Evolutionary conservation across 2,113 vertebrate genomes (phyloP).

Genomic region (Eupsittula cactorum): DNA sequence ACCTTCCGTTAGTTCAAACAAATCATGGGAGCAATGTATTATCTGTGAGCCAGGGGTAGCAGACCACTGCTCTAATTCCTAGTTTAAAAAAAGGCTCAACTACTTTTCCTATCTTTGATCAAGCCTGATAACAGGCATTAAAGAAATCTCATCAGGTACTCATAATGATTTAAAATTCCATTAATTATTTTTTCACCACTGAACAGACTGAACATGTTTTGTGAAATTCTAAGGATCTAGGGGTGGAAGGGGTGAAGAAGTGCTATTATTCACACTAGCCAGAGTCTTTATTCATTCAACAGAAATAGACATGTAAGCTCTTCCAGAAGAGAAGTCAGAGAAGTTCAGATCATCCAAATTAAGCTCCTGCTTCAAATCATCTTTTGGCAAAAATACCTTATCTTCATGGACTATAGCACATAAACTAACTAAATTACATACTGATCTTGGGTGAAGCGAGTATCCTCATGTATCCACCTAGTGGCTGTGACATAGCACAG

Average conservation of each 20-base stretch:
- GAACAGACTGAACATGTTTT: background rate
- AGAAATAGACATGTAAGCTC: background rate
- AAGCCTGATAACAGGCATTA: background rate
- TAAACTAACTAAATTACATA: background rate
- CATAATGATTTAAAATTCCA: background rate
- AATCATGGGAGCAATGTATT: background rate
- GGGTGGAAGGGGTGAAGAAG: background rate
- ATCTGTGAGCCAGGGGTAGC: background rate
- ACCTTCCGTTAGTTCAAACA: background rate
- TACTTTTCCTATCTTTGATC: background rate
- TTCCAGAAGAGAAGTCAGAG: conserved; percentile 26
- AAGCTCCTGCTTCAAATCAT: background rate
- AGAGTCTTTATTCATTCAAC: background rate
- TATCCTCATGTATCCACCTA: background rate
- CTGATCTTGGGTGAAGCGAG: background rate
- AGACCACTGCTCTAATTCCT: background rate
- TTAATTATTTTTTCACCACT: background rate
- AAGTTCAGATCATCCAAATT: conserved; percentile 11
- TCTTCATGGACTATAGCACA: background rate
- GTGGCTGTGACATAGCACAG: background rate
- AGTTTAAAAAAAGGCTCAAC: background rate
- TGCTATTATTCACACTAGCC: background rate
- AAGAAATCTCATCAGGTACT: background rate
- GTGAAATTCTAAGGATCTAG: background rate
- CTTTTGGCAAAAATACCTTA: background rate